Percentiles rank a stretch among this genome's conserved stretches.
phyloP scores from a whole-genome alignment of 1,140 invertebrate species.

The Phocides pigmalion region DNA sequence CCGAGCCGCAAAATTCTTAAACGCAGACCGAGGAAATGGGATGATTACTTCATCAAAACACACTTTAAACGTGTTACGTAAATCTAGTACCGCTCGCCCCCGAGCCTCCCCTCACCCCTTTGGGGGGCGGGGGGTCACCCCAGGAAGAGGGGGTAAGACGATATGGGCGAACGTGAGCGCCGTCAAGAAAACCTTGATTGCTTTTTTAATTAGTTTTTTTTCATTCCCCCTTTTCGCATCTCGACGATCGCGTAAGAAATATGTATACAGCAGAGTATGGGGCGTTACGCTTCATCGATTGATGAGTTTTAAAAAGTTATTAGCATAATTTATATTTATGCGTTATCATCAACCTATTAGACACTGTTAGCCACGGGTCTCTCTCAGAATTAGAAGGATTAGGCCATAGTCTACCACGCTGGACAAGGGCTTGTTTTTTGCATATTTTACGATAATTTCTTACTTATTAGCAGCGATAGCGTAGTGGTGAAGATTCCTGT shows the following conservation, averaged over 20 bases:
- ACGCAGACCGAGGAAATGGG: constrained; percentile 78
- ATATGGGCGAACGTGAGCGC: constrained; percentile 83
- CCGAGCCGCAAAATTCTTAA: constrained; percentile 80
- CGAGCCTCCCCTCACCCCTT: constrained; percentile 62
- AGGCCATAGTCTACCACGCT: too few species aligned
- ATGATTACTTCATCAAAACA: constrained; percentile 84
- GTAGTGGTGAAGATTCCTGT: too few species aligned
- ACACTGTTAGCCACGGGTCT: too few species aligned
- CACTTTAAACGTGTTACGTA: constrained; percentile 84
- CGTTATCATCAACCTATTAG: too few species aligned
- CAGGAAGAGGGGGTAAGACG: constrained; percentile 76
- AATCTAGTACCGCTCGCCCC: constrained; percentile 72
- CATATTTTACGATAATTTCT: too few species aligned
- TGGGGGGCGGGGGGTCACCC: constrained; percentile 56
- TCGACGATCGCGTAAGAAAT: constrained; percentile 68
- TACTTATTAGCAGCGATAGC: too few species aligned
- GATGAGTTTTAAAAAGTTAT: constrained; percentile 22
- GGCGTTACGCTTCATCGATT: constrained; percentile 2
- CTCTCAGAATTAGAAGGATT: too few species aligned
- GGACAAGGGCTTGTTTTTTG: too few species aligned
- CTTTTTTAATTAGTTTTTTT: constrained; percentile 83
- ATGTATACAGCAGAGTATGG: constrained; percentile 49
- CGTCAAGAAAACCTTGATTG: constrained; percentile 83
- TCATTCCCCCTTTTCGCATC: constrained; percentile 77
- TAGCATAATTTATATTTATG: neutral